These are phyloP conservation scores for Diachrysia chrysitis DNA, from an alignment of 2,888 invertebrate species.

Conservation along the genomic window DNA sequence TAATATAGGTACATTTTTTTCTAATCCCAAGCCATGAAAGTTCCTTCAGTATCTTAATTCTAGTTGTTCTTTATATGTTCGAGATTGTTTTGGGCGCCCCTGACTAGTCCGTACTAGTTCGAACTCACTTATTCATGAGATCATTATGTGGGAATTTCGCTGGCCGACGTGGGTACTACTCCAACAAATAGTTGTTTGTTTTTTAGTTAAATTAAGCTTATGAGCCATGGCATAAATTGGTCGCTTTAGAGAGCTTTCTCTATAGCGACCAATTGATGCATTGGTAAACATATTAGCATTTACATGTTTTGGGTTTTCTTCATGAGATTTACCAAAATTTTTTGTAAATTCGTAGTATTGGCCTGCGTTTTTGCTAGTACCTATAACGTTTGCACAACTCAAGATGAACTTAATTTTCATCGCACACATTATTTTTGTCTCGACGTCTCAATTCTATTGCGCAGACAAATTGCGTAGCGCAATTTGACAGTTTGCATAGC, in stretches of 20 bases:
- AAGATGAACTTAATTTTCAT: too few species aligned
- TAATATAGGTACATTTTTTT: too few species aligned
- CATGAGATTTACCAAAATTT: background rate
- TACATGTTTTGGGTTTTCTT: too few species aligned
- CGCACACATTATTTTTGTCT: background rate
- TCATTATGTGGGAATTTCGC: background rate
- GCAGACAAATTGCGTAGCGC: background rate
- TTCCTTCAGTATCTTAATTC: too few species aligned
- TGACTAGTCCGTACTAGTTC: background rate
- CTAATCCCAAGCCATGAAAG: too few species aligned
- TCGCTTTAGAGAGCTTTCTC: too few species aligned
- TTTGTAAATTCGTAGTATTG: background rate
- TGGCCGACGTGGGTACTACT: background rate
- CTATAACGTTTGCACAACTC: background rate
- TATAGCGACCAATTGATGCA: too few species aligned
- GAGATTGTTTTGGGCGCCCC: background rate
- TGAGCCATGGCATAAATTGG: too few species aligned
- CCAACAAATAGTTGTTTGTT: background rate
- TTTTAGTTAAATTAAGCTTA: too few species aligned
- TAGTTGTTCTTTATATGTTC: background rate
- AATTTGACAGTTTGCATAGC: background rate
- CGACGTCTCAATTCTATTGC: background rate
- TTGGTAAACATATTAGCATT: too few species aligned
- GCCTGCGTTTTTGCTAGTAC: too few species aligned
- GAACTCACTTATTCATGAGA: background rate